Percentiles rank a stretch among this genome's conserved stretches.
Conservation (phyloP, 2,888 invertebrate genomes). For the Chloromyia formosa region DNA sequence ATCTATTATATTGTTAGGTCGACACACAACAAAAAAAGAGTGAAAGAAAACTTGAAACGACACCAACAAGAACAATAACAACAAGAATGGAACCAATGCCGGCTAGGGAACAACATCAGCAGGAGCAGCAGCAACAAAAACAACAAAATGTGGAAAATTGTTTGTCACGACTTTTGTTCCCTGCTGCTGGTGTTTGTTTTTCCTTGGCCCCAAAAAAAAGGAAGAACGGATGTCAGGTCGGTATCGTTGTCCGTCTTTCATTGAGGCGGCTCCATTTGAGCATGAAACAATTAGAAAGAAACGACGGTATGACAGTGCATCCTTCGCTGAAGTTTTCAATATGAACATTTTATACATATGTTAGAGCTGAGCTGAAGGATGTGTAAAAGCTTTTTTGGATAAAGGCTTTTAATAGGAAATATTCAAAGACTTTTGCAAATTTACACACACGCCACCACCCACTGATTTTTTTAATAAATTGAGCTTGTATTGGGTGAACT, state of each 20-base stretch:
- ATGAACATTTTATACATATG: no score
- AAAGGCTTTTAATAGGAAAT: no score
- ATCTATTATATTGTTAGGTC: slow-evolving; percentile 18
- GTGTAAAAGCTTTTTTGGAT: no score
- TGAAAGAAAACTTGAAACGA: slow-evolving; percentile 27
- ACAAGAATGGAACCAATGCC: not conserved
- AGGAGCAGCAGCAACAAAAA: slow-evolving; percentile 43
- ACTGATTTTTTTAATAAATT: no score
- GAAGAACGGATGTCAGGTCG: slow-evolving; percentile 13
- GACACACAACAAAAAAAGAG: not conserved
- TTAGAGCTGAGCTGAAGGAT: no score
- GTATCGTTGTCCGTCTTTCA: slow-evolving; percentile 45
- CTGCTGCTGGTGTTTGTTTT: slow-evolving; percentile 43
- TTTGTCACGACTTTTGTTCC: slow-evolving; percentile 50
- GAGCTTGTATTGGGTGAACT: no score
- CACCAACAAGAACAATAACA: slow-evolving; percentile 19
- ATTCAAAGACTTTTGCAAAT: no score
- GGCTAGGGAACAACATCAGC: slow-evolving; percentile 22
- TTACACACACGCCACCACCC: no score
- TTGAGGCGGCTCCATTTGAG: slow-evolving; percentile 31
- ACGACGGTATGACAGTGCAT: not conserved
- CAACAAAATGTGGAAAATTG: slow-evolving; percentile 49
- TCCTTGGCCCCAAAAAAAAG: slow-evolving; percentile 30
- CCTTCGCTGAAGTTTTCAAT: no score
- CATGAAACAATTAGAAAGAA: slow-evolving; percentile 39